Evolutionary conservation across 2,888 invertebrate species (phyloP).

Genomic region (Lottia scabra): DNA sequence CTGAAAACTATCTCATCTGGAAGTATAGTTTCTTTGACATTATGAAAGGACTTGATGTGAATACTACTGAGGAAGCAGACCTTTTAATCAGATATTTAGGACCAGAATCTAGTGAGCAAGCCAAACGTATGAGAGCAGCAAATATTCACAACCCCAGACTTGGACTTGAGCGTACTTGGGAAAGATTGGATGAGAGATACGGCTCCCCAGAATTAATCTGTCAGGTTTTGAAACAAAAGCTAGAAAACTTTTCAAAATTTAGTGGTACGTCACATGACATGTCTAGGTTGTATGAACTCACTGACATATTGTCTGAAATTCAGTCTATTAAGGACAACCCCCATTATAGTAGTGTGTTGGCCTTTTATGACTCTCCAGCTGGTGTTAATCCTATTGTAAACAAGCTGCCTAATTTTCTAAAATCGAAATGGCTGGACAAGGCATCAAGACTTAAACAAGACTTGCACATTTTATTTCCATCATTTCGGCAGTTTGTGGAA

Average conservation of each 20-base stretch:
- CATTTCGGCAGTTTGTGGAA: no score
- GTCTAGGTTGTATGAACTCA: slow-evolving; percentile 25
- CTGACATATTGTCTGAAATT: slow-evolving; percentile 28
- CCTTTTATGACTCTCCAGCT: no score
- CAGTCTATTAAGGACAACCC: slow-evolving; percentile 27
- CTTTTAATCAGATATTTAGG: slow-evolving; percentile 24
- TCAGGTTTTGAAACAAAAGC: slow-evolving; percentile 20
- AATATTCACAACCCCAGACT: slow-evolving; percentile 16
- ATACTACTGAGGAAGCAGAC: slow-evolving; percentile 17
- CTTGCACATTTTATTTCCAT: no score
- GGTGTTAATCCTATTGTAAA: no score
- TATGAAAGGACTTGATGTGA: slow-evolving; percentile 12
- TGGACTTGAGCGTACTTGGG: slow-evolving; percentile 20
- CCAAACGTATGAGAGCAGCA: slow-evolving; percentile 22
- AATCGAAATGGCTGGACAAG: no score
- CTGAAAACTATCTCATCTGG: slow-evolving; percentile 10
- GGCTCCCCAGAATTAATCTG: slow-evolving; percentile 29
- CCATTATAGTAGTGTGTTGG: no score
- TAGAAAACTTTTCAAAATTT: slow-evolving; percentile 29
- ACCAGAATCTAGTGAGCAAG: slow-evolving; percentile 19
- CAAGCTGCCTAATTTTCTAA: no score
- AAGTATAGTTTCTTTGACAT: slow-evolving; percentile 16
- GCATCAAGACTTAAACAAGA: no score
- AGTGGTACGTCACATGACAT: slow-evolving; percentile 21
- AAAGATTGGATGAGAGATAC: slow-evolving; percentile 29